Evolutionary conservation across 2,888 invertebrate genomes (phyloP).

Genomic region (Leptopterna dolabrata): DNA sequence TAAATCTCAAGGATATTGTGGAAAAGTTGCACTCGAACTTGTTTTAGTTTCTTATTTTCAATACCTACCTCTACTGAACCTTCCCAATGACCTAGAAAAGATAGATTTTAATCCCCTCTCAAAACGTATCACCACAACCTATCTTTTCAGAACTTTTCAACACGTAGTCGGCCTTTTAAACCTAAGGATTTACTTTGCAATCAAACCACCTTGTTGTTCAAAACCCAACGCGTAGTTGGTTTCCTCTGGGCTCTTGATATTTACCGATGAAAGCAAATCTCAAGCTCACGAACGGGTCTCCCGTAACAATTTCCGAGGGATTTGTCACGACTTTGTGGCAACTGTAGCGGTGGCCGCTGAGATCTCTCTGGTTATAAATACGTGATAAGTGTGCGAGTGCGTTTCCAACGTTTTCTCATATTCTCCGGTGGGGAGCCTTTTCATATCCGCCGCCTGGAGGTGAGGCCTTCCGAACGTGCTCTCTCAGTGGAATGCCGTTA

Average conservation of each 20-base stretch:
- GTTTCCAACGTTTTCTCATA: background rate
- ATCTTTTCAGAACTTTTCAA: no score
- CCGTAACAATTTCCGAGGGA: conserved; percentile 11
- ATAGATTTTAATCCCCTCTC: no score
- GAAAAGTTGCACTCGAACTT: no score
- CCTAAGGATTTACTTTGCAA: background rate
- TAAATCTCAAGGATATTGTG: no score
- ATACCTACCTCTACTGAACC: no score
- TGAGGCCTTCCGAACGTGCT: background rate
- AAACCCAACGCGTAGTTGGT: background rate
- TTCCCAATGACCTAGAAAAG: no score
- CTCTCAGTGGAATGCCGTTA: background rate
- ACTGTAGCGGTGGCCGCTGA: background rate
- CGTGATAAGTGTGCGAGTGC: background rate
- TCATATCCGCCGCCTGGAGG: background rate
- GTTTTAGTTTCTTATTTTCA: no score
- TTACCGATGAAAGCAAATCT: background rate
- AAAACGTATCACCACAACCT: no score
- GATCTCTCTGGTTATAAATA: background rate
- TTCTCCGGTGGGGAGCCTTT: background rate
- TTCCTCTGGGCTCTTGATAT: background rate
- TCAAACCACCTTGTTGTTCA: background rate
- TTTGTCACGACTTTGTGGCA: conserved; percentile 3
- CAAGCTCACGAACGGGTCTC: background rate
- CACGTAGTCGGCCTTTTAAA: background rate